Conservation (phyloP, 2,113 vertebrate genomes). For the Seriola rivoliana region DNA sequence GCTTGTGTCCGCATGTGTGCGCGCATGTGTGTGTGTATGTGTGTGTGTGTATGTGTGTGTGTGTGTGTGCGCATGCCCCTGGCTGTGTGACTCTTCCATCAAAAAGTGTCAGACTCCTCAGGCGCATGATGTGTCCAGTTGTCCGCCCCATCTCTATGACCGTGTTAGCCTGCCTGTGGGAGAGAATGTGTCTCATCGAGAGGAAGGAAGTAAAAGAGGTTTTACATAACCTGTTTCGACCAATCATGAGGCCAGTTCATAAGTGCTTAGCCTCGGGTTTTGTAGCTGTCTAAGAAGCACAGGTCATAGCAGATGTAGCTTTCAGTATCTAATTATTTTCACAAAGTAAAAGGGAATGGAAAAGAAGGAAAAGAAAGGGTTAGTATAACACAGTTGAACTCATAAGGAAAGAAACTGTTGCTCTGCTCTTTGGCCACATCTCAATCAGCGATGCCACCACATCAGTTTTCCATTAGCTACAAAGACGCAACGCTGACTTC, state of each 20-base stretch:
- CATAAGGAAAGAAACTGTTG: no score
- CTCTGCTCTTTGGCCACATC: no score
- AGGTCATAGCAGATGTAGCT: neutral
- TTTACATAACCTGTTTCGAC: slow-evolving; percentile 31
- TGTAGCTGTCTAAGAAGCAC: neutral
- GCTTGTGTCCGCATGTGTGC: neutral
- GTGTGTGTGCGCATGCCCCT: neutral
- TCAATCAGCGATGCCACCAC: no score
- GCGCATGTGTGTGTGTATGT: neutral
- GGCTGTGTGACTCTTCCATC: slow-evolving; percentile 58
- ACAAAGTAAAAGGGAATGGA: neutral
- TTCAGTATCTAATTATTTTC: neutral
- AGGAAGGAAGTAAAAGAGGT: neutral
- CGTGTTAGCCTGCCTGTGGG: slow-evolving; percentile 20
- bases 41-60: neutral
- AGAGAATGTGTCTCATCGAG: slow-evolving; percentile 16
- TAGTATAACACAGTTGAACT: no score
- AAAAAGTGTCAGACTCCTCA: slow-evolving; percentile 51
- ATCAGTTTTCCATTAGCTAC: no score
- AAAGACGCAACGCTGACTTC: neutral
- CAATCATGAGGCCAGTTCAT: neutral
- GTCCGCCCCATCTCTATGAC: slow-evolving; percentile 38
- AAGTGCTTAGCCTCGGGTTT: neutral
- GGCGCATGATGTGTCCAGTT: slow-evolving; percentile 46
- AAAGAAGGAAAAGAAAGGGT: no score